A percentile compares a stretch with the other conserved stretches of the same genome.
Conservation (phyloP, 2,888 invertebrate genomes). For the Lasius platythorax region DNA sequence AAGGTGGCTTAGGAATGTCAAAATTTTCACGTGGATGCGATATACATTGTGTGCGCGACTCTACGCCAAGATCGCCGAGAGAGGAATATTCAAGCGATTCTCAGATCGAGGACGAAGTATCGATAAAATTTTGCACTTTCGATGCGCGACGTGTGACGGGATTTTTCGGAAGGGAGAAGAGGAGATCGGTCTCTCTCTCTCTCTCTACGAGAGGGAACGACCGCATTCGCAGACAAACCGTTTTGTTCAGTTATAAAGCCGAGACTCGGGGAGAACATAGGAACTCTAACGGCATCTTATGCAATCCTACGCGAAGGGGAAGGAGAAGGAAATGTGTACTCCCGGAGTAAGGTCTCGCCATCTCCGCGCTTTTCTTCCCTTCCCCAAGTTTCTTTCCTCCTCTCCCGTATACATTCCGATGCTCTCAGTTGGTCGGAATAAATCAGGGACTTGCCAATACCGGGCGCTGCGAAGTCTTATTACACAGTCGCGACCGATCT, state of each 20-base stretch:
- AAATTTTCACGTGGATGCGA: constrained; percentile 36
- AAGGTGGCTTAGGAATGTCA: constrained; percentile 36
- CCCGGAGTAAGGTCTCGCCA: constrained; percentile 30
- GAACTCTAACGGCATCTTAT: constrained; percentile 57
- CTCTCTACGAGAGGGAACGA: constrained; percentile 11
- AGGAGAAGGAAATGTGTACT: constrained; percentile 44
- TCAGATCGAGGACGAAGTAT: neutral
- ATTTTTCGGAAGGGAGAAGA: neutral
- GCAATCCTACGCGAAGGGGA: constrained; percentile 39
- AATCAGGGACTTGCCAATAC: constrained; percentile 83
- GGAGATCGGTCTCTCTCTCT: neutral
- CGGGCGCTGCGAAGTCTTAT: constrained; percentile 82
- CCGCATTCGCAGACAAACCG: constrained; percentile 62
- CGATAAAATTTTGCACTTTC: neutral
- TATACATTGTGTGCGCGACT: constrained; percentile 12
- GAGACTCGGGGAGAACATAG: constrained; percentile 37
- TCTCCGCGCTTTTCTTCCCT: neutral
- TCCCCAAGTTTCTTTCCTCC: constrained; percentile 33
- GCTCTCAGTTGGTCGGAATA: constrained; percentile 77
- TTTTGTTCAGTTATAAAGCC: constrained; percentile 70
- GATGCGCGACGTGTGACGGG: constrained; percentile 27
- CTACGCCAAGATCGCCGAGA: neutral
- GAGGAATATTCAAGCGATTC: constrained; percentile 43
- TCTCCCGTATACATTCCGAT: constrained; percentile 43
- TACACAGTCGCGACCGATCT: constrained; percentile 72